Base-by-base conservation (phyloP, 2,797 vertebrate species). In the Poeciliopsis turneri region DNA sequence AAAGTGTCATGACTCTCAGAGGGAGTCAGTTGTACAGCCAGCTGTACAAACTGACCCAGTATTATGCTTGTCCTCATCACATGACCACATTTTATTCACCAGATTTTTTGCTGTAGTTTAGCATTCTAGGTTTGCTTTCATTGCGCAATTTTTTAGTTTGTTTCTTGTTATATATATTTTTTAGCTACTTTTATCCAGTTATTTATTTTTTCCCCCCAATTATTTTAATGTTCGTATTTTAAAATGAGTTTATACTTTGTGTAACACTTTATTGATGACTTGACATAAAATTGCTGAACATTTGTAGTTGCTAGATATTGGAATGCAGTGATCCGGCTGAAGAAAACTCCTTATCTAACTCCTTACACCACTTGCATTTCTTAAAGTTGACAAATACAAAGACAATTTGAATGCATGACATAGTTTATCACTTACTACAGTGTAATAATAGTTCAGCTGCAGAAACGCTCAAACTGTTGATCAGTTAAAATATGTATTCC, bases 1-100 rank as follows among this genome's bases (percentile, higher is more conserved):
- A 87, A 75, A 88, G 70, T 79, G 68, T 87, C 9, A 51, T 51
- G 57, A 77, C 53, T 49, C 53, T 41, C 76, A 39, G 36, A 70
- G 74, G 77, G 23, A 75, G 61, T 4, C 47, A 57, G 0, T 39
- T 78, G 76, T 86, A 78, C 57, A 55, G 68, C 80, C 87, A 82
- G 79, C 43, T 53, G 53, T 70, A 64, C 41, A 82, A 68, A 68
- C 36, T 4, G 64, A 23, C 2, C 64, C 77, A 79, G n/a, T 36
- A 8, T 41, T 46, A 10, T 66, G 13, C 12, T 79, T 78, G 13
- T 78, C 46, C 47, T 77, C 33, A 25, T 75, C 61, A 74, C 36
- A 70, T 76, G 0, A 75, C 68, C 16, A 25, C 25, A 77, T 23
- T 72, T 72, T 72, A 16, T 20, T 39, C 61, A 39, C 9, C 10